Percentiles rank a stretch among this genome's conserved stretches.
Evolutionary conservation across 2,888 invertebrate species (phyloP).

Genomic region (Smittia sp.): DNA sequence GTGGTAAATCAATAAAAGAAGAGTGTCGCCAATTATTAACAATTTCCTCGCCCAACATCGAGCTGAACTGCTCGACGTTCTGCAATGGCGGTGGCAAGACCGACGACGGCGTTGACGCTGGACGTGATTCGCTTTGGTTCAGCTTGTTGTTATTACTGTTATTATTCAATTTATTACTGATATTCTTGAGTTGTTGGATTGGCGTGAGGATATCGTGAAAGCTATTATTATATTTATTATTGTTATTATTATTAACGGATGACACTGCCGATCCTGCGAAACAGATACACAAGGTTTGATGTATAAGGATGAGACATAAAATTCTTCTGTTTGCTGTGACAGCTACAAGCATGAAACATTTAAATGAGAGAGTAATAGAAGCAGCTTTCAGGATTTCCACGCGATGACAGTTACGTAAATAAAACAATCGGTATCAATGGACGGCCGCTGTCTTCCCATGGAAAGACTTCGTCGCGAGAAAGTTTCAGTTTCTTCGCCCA

Average conservation of each 20-base stretch:
- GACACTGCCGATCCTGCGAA: conserved; percentile 41
- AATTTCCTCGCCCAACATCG: conserved; percentile 76
- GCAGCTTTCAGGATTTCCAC: too few species aligned
- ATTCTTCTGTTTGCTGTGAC: background rate
- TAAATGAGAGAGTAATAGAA: background rate
- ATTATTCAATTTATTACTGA: conserved; percentile 36
- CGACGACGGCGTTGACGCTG: conserved; percentile 45
- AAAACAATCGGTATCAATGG: too few species aligned
- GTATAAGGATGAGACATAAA: conserved; percentile 11
- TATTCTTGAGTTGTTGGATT: conserved; percentile 40
- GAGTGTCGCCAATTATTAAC: conserved; percentile 75
- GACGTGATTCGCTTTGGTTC: conserved; percentile 44
- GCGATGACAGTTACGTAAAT: too few species aligned
- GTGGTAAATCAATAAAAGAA: conserved; percentile 45
- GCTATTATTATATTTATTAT: conserved; percentile 46
- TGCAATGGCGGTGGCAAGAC: conserved; percentile 59
- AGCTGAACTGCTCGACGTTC: conserved; percentile 70
- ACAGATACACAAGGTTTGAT: background rate
- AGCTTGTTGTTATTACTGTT: conserved; percentile 18
- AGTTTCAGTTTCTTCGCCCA: too few species aligned
- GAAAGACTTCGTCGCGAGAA: too few species aligned
- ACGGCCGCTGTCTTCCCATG: too few species aligned
- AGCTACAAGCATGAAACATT: background rate
- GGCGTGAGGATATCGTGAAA: conserved; percentile 49
- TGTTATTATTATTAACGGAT: conserved; percentile 40